These are phyloP conservation scores for Champsocephalus gunnari DNA, from an alignment of 2,797 vertebrate genomes.

Conservation along the genomic window DNA sequence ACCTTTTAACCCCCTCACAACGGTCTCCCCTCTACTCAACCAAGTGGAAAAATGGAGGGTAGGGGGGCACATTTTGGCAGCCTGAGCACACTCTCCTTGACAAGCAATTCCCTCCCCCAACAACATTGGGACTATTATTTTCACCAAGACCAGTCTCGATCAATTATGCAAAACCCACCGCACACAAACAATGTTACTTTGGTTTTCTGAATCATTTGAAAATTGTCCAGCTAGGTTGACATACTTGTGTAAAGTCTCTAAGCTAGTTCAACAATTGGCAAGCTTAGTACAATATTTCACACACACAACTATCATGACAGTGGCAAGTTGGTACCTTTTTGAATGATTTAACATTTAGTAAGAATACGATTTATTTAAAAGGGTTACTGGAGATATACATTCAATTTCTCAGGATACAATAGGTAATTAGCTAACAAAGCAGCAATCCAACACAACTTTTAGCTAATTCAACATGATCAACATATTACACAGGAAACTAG, in stretches of 20 bases:
- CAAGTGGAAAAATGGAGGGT: neutral
- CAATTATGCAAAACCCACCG: slow-evolving; percentile 2
- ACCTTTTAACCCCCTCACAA: neutral
- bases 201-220: neutral
- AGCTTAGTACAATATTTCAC: neutral
- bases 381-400: no score
- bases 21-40: neutral
- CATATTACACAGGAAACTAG: no score
- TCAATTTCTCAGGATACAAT: no score
- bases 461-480: no score
- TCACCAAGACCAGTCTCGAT: neutral
- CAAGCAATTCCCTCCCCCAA: slow-evolving; percentile 23
- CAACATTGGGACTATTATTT: slow-evolving; percentile 19
- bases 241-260: no score
- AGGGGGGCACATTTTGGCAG: slow-evolving; percentile 24
- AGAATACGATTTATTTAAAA: no score
- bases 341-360: no score
- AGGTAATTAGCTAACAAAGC: no score
- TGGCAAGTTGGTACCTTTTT: no score
- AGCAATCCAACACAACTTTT: no score
- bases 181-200: neutral
- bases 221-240: neutral
- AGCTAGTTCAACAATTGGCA: neutral
- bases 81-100: slow-evolving; percentile 7
- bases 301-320: no score